These are phyloP conservation scores for Phania funesta DNA, from an alignment of 2,888 invertebrate genomes.

Conservation along the genomic window DNA sequence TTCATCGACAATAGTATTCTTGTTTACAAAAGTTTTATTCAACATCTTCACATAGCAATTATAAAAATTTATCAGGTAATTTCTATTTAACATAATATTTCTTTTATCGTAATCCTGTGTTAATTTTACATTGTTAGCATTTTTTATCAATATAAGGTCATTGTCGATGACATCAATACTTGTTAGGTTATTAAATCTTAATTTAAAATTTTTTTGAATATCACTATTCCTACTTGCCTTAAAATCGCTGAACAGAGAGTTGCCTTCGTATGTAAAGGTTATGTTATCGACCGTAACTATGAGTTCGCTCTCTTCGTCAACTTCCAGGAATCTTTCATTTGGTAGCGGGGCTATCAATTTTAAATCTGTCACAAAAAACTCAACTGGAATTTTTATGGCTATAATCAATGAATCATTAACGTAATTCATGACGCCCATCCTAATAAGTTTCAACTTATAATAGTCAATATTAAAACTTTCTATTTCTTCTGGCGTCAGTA, in stretches of 20 bases:
- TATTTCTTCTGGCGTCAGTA: conserved; percentile 15
- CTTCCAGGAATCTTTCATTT: neutral
- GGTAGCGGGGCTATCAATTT: neutral
- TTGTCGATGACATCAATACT: conserved; percentile 11
- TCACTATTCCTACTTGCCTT: neutral
- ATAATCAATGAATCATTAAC: conserved; percentile 21
- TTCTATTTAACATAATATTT: conserved; percentile 5
- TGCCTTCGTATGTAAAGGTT: neutral
- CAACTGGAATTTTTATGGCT: conserved; percentile 25
- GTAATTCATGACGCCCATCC: conserved; percentile 30
- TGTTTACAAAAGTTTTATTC: neutral
- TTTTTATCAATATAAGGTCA: conserved; percentile 35
- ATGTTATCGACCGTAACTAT: too few species aligned
- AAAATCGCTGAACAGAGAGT: neutral
- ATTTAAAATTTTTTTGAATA: neutral
- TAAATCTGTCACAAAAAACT: neutral
- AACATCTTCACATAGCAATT: too few species aligned
- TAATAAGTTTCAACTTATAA: conserved; percentile 33
- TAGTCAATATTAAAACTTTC: conserved; percentile 35
- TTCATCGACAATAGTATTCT: too few species aligned
- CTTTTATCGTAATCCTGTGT: conserved; percentile 13
- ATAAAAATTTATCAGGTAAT: conserved; percentile 24
- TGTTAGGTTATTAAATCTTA: neutral
- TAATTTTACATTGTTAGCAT: conserved; percentile 1
- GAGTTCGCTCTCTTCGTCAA: neutral